Evolutionary conservation across 2,888 invertebrate genomes (phyloP).

Genomic region (Parnassius mnemosyne): DNA sequence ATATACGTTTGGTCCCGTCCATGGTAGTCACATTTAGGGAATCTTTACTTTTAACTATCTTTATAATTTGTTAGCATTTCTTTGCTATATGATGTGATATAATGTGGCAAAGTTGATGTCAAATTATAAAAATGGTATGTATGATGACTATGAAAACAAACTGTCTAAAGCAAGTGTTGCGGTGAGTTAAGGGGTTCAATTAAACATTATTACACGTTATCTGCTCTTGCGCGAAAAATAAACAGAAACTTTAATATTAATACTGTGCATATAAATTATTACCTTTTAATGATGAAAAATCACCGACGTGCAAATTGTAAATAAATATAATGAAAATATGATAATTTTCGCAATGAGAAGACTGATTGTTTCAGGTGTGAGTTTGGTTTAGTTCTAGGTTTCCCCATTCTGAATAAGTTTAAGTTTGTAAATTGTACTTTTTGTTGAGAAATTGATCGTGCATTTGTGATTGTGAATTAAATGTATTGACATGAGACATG

Average conservation of each 20-base stretch:
- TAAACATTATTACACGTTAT: too few relatives aligned
- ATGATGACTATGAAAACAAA: too few relatives aligned
- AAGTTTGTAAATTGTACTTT: constrained; percentile 53
- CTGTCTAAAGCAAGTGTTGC: too few relatives aligned
- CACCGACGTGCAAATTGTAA: constrained; percentile 42
- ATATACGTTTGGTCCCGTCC: constrained; percentile 56
- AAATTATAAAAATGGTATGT: too few relatives aligned
- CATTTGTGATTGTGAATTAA: constrained; percentile 32
- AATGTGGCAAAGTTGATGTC: too few relatives aligned
- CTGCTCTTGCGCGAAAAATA: background rate
- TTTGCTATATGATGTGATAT: too few relatives aligned
- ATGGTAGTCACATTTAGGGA: constrained; percentile 48
- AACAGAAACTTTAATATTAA: background rate
- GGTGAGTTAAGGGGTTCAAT: too few relatives aligned
- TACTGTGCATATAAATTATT: constrained; percentile 3
- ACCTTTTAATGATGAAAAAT: constrained; percentile 4
- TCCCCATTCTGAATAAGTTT: constrained; percentile 63
- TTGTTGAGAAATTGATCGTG: constrained; percentile 48
- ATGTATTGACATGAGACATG: background rate
- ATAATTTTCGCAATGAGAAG: constrained; percentile 79
- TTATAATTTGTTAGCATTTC: too few relatives aligned
- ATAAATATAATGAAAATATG: constrained; percentile 55
- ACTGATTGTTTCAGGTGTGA: constrained; percentile 76
- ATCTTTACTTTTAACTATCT: constrained; percentile 28
- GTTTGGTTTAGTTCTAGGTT: constrained; percentile 66